phyloP scores from a whole-genome alignment of 2,113 vertebrate genomes.

The Vimba vimba region DNA sequence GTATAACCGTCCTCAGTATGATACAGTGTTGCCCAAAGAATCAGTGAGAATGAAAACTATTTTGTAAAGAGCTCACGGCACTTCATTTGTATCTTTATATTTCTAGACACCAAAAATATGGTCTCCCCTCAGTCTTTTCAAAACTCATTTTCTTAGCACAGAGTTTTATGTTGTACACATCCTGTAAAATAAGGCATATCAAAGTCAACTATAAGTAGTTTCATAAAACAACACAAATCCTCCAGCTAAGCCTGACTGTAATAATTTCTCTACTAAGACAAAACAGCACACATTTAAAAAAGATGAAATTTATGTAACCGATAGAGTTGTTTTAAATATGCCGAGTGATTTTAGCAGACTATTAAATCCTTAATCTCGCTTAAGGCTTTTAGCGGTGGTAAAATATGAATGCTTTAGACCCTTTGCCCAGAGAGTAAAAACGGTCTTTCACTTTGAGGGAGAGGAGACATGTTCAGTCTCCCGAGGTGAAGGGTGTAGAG shows the following conservation, averaged over 20 bases:
- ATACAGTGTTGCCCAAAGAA: not conserved
- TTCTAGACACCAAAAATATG: not conserved
- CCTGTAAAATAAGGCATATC: constrained; percentile 12
- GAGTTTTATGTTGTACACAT: not conserved
- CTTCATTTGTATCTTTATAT: not conserved
- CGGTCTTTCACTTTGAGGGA: not conserved
- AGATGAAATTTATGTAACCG: not conserved
- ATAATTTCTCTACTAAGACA: not conserved
- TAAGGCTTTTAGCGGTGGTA: constrained; percentile 26
- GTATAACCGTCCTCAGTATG: not conserved
- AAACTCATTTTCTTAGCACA: not conserved
- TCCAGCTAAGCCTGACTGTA: not conserved
- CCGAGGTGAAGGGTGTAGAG: not conserved
- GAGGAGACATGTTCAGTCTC: not conserved
- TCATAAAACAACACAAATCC: not conserved
- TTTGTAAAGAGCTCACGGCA: not conserved
- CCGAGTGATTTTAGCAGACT: not conserved
- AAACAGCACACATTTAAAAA: constrained; percentile 16
- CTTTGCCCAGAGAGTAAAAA: not conserved
- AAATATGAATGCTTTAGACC: constrained; percentile 29
- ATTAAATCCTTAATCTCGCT: constrained; percentile 41
- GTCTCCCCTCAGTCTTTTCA: not conserved
- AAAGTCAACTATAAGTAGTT: not conserved
- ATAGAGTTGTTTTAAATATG: constrained; percentile 31
- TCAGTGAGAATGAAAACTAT: not conserved